Evolutionary conservation across 2,797 vertebrate genomes (phyloP).

Genomic region (Chromobotia macracanthus): DNA sequence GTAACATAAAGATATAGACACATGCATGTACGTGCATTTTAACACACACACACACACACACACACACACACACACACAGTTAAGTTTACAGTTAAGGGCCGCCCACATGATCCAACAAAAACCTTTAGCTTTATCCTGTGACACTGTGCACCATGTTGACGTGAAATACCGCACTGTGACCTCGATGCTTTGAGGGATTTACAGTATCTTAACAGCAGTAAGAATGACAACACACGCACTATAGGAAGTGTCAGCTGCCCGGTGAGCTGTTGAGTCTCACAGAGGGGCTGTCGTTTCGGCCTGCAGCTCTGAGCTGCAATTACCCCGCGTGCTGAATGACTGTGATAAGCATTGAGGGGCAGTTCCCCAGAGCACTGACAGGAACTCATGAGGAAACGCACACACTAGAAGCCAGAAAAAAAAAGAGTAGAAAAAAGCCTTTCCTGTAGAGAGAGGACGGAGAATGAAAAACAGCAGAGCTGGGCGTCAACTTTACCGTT

Average conservation of each 20-base stretch:
- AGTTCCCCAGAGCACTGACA: slow-evolving; percentile 65
- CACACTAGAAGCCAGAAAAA: slow-evolving; percentile 56
- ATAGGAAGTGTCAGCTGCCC: slow-evolving; percentile 44
- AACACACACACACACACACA: neutral
- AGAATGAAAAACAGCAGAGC: slow-evolving; percentile 55
- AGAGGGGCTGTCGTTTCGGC: slow-evolving; percentile 56
- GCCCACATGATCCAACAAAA: slow-evolving; percentile 4
- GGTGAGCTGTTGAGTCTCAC: slow-evolving; percentile 33
- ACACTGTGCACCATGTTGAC: slow-evolving; percentile 21
- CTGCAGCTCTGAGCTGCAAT: slow-evolving; percentile 55
- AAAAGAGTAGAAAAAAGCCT: slow-evolving; percentile 41
- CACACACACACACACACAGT: neutral
- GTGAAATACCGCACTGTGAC: slow-evolving; percentile 26
- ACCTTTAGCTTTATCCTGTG: slow-evolving; percentile 12
- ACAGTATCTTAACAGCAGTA: neutral
- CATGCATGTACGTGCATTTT: neutral
- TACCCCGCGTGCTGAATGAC: slow-evolving; percentile 50
- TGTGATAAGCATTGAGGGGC: slow-evolving; percentile 63
- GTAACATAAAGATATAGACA: neutral
- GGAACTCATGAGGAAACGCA: slow-evolving; percentile 65
- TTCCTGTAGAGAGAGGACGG: slow-evolving; percentile 54
- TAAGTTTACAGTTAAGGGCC: slow-evolving; percentile 20
- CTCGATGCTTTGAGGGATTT: slow-evolving; percentile 33
- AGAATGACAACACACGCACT: slow-evolving; percentile 29
- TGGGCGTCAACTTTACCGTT: slow-evolving; percentile 24